Conservation (phyloP, 2,113 vertebrate genomes). For the Melozone crissalis region DNA sequence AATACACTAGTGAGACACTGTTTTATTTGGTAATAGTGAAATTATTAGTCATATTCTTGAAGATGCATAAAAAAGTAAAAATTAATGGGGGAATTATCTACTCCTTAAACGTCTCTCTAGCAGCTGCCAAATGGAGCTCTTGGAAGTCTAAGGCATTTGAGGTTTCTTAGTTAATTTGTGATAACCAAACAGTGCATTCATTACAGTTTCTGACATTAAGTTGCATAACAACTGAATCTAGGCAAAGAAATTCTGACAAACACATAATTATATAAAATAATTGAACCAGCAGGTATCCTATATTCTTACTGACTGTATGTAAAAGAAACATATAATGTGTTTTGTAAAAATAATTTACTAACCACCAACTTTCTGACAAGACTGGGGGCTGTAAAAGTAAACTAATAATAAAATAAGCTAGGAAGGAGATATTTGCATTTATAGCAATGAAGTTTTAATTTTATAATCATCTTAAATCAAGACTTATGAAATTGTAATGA, state of each 20-base stretch:
- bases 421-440: not conserved
- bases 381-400: not conserved
- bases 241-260: not conserved
- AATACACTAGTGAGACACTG: not conserved
- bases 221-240: not conserved
- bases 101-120: not conserved
- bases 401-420: conserved; percentile 10
- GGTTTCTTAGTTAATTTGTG: not conserved
- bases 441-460: conserved; percentile 28
- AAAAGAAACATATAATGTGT: not conserved
- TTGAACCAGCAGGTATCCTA: not conserved
- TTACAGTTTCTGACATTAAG: not conserved
- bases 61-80: not conserved
- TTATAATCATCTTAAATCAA: conserved; percentile 58
- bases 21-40: not conserved
- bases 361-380: not conserved
- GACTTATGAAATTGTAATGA: conserved; percentile 51
- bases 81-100: not conserved
- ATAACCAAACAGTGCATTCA: not conserved
- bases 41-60: not conserved
- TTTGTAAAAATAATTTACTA: conserved; percentile 38
- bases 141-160: not conserved
- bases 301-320: not conserved
- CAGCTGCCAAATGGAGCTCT: not conserved
- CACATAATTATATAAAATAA: conserved; percentile 11